Base-by-base conservation (phyloP, 2,797 vertebrate species). In the Tokudaia tokunoshimensis region DNA sequence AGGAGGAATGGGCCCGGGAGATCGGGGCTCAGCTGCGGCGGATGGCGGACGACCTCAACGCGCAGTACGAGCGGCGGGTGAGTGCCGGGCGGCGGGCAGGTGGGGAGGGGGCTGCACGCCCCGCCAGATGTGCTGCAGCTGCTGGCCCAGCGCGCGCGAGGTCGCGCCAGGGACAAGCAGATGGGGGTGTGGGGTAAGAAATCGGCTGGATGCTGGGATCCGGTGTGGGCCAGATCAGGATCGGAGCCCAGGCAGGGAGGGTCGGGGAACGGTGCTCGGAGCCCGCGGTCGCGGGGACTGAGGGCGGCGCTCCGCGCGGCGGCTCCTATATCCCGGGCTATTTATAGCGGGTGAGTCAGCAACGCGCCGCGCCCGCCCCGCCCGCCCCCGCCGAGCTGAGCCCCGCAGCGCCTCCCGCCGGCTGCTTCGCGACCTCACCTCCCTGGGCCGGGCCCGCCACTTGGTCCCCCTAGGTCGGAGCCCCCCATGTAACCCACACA, bases 1-100 rank as follows among this genome's bases (percentile, higher is more conserved):
- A 98, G 84, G 96, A 95, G 78, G 94, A 97, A 82, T 96, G 95
- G 63, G 98, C 98, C 96, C 97, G 92, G 5, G 97, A 97, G 63
- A 96, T 98, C 47, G 98, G 98, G 7, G 97, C 98, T 75, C 98
- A 97, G 90, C 96, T 98, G 91, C 98, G 98, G 81, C 92, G 96
- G 81, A 97, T 98, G 97, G 98, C 98, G 2, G 98, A 98, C 80
- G 97, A 98, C 92, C 98, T 98, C 90, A 97, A 98, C 92, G 97
- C 79, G 37, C 97, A 96, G 67, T 97, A 98, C 10, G 97, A 97
- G 95, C 96, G 92, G 90, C 96, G 98, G 98, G 98, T 98, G 93
- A 97, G 97, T 92, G 78, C 80, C 47, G 96, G 96, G 92, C 65
- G 86, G 96, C 95, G 95, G 92, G 97, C 97, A 98, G 97, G 97